Base-by-base conservation (phyloP, 2,888 invertebrate genomes). In the Craniophora ligustri region DNA sequence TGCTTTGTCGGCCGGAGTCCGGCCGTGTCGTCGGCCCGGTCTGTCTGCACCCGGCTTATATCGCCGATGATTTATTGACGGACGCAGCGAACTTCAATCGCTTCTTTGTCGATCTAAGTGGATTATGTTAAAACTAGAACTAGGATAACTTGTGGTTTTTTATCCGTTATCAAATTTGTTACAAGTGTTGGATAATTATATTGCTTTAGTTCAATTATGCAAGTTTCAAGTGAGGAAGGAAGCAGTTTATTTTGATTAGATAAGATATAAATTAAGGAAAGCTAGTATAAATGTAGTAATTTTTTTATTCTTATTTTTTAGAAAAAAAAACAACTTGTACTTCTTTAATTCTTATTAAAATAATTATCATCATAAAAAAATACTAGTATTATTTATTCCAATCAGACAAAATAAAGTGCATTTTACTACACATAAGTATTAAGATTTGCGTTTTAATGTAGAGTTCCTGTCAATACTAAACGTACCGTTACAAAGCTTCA, bases 1-100 rank as follows among this genome's bases (percentile, higher is more conserved):
- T 81, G 88, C 90, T 91, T 90, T 91, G 90, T 88, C 89, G 89
- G 86, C 76, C 47, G 67, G 67, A 66, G 60, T 38, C 75, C 61
- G 68, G 72, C 69, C 79, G 74, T 84, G 82, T 82, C 78, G 81
- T 74, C 74, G 76, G 71, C 60, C 65, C 56, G 61, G 58, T 60
- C 51, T 73, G 73, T 84, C 79, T 80, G 84, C 71, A 76, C 76
- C 80, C 75, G 61, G 69, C 69, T 72, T 73, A 77, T 64, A 62
- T 56, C 56, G 67, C 61, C 58, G 13, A 57, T 61, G 44, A 54
- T 67, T 65, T 64, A 53, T 50, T 62, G 46, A 50, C 48, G 36
- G 26, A 59, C 48, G 51, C 10, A 67, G 67, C 67, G 65, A 42
- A 45, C 46, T 53, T 71, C 44, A 50, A 40, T 41, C 40, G 65